phyloP scores from a whole-genome alignment of 1,140 invertebrate genomes.

The Cotesia chilonis region DNA sequence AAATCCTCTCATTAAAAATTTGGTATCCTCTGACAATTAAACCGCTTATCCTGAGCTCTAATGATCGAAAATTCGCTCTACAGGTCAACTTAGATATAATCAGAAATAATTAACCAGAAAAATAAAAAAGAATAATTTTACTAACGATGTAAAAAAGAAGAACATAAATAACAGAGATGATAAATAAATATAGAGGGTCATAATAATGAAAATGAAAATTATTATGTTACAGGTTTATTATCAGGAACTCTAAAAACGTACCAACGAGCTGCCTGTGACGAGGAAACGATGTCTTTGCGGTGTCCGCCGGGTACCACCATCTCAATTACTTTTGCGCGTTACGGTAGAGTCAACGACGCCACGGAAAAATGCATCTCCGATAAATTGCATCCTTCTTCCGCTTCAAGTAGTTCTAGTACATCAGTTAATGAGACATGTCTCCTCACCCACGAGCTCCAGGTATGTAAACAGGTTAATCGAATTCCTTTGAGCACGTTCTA shows the following conservation, averaged over 20 bases:
- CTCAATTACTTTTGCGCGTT: conserved; percentile 82
- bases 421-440: conserved; percentile 64
- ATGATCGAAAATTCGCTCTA: too few relatives aligned
- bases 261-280: conserved; percentile 87
- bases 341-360: conserved; percentile 65
- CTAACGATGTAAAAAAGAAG: too few relatives aligned
- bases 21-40: too few relatives aligned
- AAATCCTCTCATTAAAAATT: too few relatives aligned
- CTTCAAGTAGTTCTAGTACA: conserved; percentile 6
- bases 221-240: conserved; percentile 75
- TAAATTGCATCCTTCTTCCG: conserved; percentile 5
- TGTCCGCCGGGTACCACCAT: conserved; percentile 89
- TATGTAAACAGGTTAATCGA: conserved; percentile 54
- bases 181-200: too few relatives aligned
- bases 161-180: too few relatives aligned
- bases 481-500: conserved; percentile 4
- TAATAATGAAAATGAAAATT: too few relatives aligned
- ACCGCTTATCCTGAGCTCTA: too few relatives aligned
- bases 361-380: conserved; percentile 61
- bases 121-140: too few relatives aligned
- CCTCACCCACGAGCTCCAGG: conserved; percentile 69
- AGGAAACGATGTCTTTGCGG: conserved; percentile 81
- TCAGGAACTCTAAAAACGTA: conserved; percentile 88
- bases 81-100: too few relatives aligned
- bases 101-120: too few relatives aligned